Evolutionary conservation across 2,113 vertebrate species (phyloP).

Genomic region (Ploceus nigricollis): DNA sequence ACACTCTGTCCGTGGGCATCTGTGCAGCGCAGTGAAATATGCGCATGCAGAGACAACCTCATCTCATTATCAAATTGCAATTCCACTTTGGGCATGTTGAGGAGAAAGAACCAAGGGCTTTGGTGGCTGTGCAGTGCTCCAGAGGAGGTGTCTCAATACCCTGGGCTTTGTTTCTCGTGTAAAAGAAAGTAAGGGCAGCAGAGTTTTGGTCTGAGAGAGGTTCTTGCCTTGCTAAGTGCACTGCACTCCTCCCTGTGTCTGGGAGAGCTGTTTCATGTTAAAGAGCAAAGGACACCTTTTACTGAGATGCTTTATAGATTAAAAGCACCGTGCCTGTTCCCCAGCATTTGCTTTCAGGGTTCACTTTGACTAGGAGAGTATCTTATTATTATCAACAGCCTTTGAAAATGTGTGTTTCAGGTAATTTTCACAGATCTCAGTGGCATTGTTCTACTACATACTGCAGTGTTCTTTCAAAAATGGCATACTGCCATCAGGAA

Average conservation of each 20-base stretch:
- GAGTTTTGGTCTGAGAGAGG: not conserved
- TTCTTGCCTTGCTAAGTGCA: not conserved
- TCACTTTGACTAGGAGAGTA: not conserved
- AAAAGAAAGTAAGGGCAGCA: not conserved
- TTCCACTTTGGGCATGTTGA: not conserved
- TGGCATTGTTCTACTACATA: not conserved
- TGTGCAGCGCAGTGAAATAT: not conserved
- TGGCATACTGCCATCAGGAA: not conserved
- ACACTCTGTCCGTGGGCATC: rapidly evolving
- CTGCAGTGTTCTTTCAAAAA: not conserved
- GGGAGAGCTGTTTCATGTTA: not conserved
- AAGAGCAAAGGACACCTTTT: not conserved
- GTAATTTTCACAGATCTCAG: not conserved
- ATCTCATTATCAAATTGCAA: not conserved
- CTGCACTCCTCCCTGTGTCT: not conserved
- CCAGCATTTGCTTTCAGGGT: not conserved
- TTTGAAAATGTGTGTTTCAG: not conserved
- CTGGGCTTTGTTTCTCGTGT: not conserved
- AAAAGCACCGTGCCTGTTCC: not conserved
- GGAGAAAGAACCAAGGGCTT: not conserved
- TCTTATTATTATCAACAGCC: not conserved
- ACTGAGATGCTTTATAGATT: not conserved
- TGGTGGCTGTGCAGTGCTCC: not conserved
- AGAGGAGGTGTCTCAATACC: not conserved
- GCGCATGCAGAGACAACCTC: not conserved